Base-by-base conservation (phyloP, 2,888 invertebrate species). In the Anarsia innoxiella region DNA sequence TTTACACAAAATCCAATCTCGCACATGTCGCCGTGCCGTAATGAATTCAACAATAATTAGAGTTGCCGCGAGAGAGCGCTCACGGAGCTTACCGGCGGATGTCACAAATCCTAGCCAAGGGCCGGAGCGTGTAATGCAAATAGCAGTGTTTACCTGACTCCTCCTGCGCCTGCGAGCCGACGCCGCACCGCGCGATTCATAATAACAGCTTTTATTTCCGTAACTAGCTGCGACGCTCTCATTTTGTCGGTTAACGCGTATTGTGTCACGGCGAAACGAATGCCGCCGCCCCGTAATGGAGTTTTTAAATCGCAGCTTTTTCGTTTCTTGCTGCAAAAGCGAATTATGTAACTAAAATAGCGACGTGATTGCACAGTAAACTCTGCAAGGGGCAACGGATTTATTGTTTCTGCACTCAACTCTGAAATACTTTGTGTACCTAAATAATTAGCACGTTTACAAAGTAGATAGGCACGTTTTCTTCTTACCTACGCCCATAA, bases 211-310 rank as follows among this genome's bases (percentile, higher is more conserved):
- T 75, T 78, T 80, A 79, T 79, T 73, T 66, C 72, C 71, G 67
- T 76, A 79, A 80, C 74, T 79, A 74, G 75, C 73, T 71, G 57
- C 71, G 66, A 71, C 65, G 69, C 70, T 73, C 73, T 74, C 68
- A 72, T 78, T 80, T 76, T 68, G 72, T 71, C 66, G 71, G 72
- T 73, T 77, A 78, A 72, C 69, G 70, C 69, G 70, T 68, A 80
- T 78, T 80, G 74, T 78, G 71, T 66, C 71, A 70, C 66, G 51
- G 64, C 59, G 51, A 69, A 76, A 75, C 66, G 70, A 77, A 78
- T 69, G 68, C 71, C 63, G 62, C 65, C n/a, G n/a, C n/a, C 59
- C 63, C 56, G 66, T 76, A 75, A 77, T 77, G 66, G 69, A 75
- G 71, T 77, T 78, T 79, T 76, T 70, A 66, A 35, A 74, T 62